These are phyloP conservation scores for Julus scanicus DNA, from an alignment of 2,888 invertebrate genomes.

Conservation along the genomic window DNA sequence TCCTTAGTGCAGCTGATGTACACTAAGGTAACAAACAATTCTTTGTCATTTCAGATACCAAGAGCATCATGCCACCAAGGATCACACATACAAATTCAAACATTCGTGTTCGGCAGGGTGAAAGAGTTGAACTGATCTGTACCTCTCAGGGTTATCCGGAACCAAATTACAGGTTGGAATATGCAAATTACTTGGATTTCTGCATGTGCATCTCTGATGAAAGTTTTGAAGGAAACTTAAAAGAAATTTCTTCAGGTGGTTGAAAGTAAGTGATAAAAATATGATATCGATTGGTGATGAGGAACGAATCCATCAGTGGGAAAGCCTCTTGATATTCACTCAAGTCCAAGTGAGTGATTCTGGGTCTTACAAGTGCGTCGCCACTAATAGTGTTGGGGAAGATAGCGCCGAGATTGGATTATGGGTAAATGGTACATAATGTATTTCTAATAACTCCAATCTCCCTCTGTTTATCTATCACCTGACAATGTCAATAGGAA, in stretches of 20 bases:
- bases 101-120: slow-evolving; percentile 48
- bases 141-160: slow-evolving; percentile 55
- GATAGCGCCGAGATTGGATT: slow-evolving; percentile 53
- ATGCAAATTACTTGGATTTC: not conserved
- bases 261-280: slow-evolving; percentile 44
- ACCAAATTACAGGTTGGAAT: slow-evolving; percentile 51
- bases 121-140: slow-evolving; percentile 53
- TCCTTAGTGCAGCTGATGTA: too few species aligned
- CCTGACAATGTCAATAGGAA: not conserved
- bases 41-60: slow-evolving; percentile 42
- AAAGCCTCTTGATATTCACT: slow-evolving; percentile 52
- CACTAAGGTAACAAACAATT: not conserved
- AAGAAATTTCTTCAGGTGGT: slow-evolving; percentile 49
- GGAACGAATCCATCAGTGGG: slow-evolving; percentile 53
- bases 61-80: slow-evolving; percentile 54
- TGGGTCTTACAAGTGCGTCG: slow-evolving; percentile 53
- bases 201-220: not conserved
- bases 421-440: slow-evolving; percentile 52
- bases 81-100: slow-evolving; percentile 51
- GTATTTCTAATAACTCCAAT: slow-evolving; percentile 28
- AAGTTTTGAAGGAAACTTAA: not conserved
- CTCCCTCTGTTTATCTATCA: not conserved
- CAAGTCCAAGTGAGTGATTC: slow-evolving; percentile 54
- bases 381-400: slow-evolving; percentile 54
- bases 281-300: slow-evolving; percentile 34